Base-by-base conservation (phyloP, 2,888 invertebrate genomes). In the Malthinus seriepunctatus region DNA sequence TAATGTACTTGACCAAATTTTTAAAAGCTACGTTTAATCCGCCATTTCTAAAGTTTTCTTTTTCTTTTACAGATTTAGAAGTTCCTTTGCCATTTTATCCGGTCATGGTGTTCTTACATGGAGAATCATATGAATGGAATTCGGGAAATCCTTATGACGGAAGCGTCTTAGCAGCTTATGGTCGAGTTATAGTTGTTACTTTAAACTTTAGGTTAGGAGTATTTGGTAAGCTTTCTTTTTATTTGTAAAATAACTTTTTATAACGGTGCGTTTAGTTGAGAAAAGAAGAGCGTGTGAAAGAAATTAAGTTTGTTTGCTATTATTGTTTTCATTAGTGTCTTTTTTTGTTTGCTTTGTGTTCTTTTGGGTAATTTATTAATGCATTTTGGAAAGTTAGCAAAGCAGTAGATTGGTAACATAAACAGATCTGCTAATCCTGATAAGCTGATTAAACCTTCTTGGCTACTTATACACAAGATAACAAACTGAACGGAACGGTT, bases 111-210 rank as follows among this genome's bases (percentile, higher is more conserved):
- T 95, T 93, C 78, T 88, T 97, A 63, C 96, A 96, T 71, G 97
- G 96, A 0, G 97, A 97, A 76, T 95, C 95, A 0, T 97, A 93
- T 78, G 95, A 96, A 74, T 97, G 95, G 92, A 95, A 95, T 75
- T 93, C 96, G 31, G 98, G 97, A 60, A 97, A 97, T 79, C 91
- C 96, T 0, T 98, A 97, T 79, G 98, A 99, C 76, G 97, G 96
- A 9, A 91, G 92, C 63, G 89, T 97, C 44, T 79, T 99, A 66
- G 90, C 98, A 10, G 90, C 94, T 60, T 95, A 93, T 73, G 97
- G 93, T n/a, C 88, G 90, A 71, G 86, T 93, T 42, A 88, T 93
- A 79, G 91, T 93, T 51, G 88, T 94, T 53, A 93, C 93, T 1
- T 80, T 94, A 58, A 93, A 94, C 79, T 94, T 88, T 74, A 84